phyloP scores from a whole-genome alignment of 2,888 invertebrate species.

The Diarsia rubi region DNA sequence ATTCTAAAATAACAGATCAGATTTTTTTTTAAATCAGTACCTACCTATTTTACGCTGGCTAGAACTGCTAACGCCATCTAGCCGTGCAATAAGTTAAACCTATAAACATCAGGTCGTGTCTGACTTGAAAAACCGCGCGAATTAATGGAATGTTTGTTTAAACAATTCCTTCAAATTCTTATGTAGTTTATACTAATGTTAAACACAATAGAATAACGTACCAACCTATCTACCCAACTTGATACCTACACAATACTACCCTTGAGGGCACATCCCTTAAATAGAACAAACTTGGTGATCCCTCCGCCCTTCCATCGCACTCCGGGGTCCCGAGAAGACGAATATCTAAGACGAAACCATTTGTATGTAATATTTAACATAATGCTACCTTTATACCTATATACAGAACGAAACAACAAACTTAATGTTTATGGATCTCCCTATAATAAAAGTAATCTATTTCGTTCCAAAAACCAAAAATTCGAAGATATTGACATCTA shows the following conservation, averaged over 20 bases:
- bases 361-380: constrained; percentile 70
- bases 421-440: background rate
- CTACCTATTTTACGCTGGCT: constrained; percentile 8
- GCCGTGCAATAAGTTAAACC: background rate
- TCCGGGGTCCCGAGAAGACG: constrained; percentile 56
- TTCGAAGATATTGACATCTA: no score
- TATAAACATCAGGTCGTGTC: background rate
- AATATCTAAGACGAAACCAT: constrained; percentile 66
- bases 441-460: background rate
- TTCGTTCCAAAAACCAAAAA: no score
- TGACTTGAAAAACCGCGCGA: background rate
- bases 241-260: constrained; percentile 38
- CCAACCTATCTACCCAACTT: constrained; percentile 20
- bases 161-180: background rate
- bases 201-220: constrained; percentile 19
- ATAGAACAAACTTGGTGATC: constrained; percentile 66
- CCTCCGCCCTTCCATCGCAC: constrained; percentile 52
- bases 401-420: constrained; percentile 18
- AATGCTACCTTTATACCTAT: constrained; percentile 50
- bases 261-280: constrained; percentile 59
- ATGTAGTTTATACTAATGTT: background rate
- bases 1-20: constrained; percentile 28
- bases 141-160: background rate
- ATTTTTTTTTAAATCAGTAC: constrained; percentile 16
- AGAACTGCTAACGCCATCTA: constrained; percentile 57